phyloP scores from a whole-genome alignment of 2,888 invertebrate genomes.

The Netelia melanura region DNA sequence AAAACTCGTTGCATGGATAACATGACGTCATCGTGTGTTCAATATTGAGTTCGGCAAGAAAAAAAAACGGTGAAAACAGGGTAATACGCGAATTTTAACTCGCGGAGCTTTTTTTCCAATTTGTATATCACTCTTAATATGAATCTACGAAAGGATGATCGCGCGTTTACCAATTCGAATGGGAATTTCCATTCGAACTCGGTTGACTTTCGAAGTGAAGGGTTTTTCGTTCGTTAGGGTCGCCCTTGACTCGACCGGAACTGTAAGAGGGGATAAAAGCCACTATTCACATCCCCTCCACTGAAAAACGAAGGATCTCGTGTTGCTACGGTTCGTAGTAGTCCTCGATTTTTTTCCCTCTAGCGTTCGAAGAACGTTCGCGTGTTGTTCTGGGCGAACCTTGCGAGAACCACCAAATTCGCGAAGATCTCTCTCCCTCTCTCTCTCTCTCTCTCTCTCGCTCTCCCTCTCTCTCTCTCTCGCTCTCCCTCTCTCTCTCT shows the following conservation, averaged over 20 bases:
- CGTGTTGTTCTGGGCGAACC: constrained; percentile 21
- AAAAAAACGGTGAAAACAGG: too few species aligned
- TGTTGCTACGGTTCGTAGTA: background rate
- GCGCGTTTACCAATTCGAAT: background rate
- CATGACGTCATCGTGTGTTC: too few species aligned
- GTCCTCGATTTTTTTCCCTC: constrained; percentile 18
- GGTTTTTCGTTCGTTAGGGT: constrained; percentile 32
- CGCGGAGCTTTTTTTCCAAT: background rate
- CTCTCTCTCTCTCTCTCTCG: constrained; percentile 24
- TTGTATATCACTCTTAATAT: background rate
- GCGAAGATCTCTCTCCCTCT: constrained; percentile 12
- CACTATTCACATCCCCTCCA: constrained; percentile 29
- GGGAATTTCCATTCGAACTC: constrained; percentile 14
- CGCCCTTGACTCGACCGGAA: constrained; percentile 35
- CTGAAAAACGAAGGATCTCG: constrained; percentile 9
- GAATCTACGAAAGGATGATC: background rate
- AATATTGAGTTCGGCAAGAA: too few species aligned
- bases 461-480: constrained; percentile 25
- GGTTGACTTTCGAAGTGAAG: constrained; percentile 13
- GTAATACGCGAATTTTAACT: too few species aligned
- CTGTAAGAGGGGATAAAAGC: constrained; percentile 27
- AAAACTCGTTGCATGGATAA: too few species aligned
- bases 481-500: constrained; percentile 30
- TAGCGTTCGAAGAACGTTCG: constrained; percentile 17
- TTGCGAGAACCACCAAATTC: constrained; percentile 26